A percentile compares a stretch with the other conserved stretches of the same genome.
Evolutionary conservation across 2,888 invertebrate species (phyloP).

Genomic region (Chrysodeixis includens): DNA sequence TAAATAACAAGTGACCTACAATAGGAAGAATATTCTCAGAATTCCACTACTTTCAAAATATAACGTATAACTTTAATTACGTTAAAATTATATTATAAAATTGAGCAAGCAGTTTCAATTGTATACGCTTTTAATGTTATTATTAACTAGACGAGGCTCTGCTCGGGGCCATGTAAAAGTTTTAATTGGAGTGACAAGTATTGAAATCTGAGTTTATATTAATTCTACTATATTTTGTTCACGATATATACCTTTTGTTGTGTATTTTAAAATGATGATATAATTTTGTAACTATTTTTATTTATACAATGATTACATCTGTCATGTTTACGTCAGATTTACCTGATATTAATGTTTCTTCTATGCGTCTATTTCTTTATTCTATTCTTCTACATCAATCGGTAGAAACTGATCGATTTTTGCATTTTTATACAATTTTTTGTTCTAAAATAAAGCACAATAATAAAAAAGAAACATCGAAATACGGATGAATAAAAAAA

Average conservation of each 20-base stretch:
- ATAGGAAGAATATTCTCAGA: conserved; percentile 52
- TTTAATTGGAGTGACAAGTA: conserved; percentile 4
- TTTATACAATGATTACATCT: too few species aligned
- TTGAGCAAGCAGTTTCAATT: background rate
- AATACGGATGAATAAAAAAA: too few species aligned
- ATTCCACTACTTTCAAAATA: conserved; percentile 16
- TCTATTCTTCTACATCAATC: too few species aligned
- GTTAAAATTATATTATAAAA: conserved; percentile 45
- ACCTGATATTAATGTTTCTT: too few species aligned
- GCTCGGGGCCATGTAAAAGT: conserved; percentile 2
- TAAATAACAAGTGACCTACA: conserved; percentile 51
- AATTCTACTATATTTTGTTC: background rate
- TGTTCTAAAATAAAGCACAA: too few species aligned
- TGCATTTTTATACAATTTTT: too few species aligned
- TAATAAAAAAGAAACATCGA: too few species aligned
- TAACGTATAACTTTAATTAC: conserved; percentile 44
- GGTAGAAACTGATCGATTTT: too few species aligned
- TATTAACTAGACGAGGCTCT: background rate
- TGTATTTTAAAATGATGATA: background rate
- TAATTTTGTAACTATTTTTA: too few species aligned
- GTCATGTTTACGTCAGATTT: too few species aligned
- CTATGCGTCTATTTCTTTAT: too few species aligned
- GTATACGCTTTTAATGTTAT: background rate
- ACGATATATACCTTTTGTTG: background rate
- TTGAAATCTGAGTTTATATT: conserved; percentile 2